Evolutionary conservation across 1,140 invertebrate species (phyloP).

Genomic region (Venturia canescens): DNA sequence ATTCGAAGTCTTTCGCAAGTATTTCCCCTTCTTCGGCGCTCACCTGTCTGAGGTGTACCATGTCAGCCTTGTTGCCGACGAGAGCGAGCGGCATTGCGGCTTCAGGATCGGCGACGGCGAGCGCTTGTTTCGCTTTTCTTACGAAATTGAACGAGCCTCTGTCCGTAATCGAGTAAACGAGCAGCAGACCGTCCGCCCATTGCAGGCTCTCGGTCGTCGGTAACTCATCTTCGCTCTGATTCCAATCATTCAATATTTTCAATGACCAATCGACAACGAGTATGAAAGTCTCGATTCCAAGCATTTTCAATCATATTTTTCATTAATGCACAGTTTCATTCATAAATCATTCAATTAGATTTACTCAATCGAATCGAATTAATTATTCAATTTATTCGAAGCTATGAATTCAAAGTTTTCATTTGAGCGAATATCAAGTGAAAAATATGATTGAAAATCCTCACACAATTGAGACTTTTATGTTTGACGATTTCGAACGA

Average conservation of each 20-base stretch:
- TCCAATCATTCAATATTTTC: constrained; percentile 31
- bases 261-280: too few relatives aligned
- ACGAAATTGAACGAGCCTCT: constrained; percentile 91
- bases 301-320: too few relatives aligned
- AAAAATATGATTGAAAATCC: too few relatives aligned
- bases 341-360: too few relatives aligned
- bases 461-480: too few relatives aligned
- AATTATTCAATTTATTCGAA: too few relatives aligned
- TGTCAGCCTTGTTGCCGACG: constrained; percentile 94
- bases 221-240: constrained; percentile 82
- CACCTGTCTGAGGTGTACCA: constrained; percentile 94
- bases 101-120: constrained; percentile 79
- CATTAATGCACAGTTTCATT: too few relatives aligned
- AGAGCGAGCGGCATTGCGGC: constrained; percentile 86
- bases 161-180: constrained; percentile 96
- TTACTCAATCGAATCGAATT: too few relatives aligned
- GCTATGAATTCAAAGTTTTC: too few relatives aligned
- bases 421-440: too few relatives aligned
- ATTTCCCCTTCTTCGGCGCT: constrained; percentile 92
- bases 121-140: constrained; percentile 83
- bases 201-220: constrained; percentile 86
- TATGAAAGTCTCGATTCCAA: too few relatives aligned
- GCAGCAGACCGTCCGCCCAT: constrained; percentile 92
- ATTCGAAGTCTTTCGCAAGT: constrained; percentile 91
- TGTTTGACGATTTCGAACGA: too few relatives aligned